phyloP scores from a whole-genome alignment of 2,797 vertebrate species.

The Pogonophryne albipinna region DNA sequence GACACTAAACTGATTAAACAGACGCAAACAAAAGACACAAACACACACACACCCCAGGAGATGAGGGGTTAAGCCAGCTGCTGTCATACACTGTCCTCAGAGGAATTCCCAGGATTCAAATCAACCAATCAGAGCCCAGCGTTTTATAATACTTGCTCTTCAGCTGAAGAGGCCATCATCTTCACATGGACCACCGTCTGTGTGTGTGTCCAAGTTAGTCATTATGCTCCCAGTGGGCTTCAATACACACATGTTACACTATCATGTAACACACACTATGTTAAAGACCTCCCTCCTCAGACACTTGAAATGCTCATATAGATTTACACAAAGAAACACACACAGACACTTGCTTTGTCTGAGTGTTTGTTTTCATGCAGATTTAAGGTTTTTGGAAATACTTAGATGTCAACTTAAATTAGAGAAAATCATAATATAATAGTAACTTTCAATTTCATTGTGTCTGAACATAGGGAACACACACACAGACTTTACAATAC shows the following conservation, averaged over 20 bases:
- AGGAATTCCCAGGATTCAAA: slow-evolving; percentile 59
- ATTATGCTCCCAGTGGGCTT: slow-evolving; percentile 47
- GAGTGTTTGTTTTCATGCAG: background rate
- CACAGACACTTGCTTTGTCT: background rate
- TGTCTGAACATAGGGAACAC: slow-evolving; percentile 7
- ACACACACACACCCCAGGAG: slow-evolving; percentile 33
- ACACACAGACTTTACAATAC: slow-evolving; percentile 34
- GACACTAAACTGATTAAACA: slow-evolving; percentile 2
- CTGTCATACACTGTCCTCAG: slow-evolving; percentile 28
- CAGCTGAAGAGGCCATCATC: slow-evolving; percentile 59
- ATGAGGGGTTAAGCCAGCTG: background rate
- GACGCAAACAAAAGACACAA: slow-evolving; percentile 21
- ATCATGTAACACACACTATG: slow-evolving; percentile 27
- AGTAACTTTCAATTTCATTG: slow-evolving; percentile 4
- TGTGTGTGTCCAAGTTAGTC: slow-evolving; percentile 46
- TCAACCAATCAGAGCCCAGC: slow-evolving; percentile 62
- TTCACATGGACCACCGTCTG: slow-evolving; percentile 58
- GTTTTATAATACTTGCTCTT: slow-evolving; percentile 55
- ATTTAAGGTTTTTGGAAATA: slow-evolving; percentile 3
- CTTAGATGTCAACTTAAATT: background rate
- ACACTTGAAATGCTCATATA: slow-evolving; percentile 13
- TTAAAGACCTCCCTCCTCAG: slow-evolving; percentile 1
- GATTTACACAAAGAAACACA: slow-evolving; percentile 9
- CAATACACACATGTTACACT: slow-evolving; percentile 25
- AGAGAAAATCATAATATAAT: no score